phyloP scores from a whole-genome alignment of 2,797 vertebrate genomes.

The Pyrocephalus nanus region DNA sequence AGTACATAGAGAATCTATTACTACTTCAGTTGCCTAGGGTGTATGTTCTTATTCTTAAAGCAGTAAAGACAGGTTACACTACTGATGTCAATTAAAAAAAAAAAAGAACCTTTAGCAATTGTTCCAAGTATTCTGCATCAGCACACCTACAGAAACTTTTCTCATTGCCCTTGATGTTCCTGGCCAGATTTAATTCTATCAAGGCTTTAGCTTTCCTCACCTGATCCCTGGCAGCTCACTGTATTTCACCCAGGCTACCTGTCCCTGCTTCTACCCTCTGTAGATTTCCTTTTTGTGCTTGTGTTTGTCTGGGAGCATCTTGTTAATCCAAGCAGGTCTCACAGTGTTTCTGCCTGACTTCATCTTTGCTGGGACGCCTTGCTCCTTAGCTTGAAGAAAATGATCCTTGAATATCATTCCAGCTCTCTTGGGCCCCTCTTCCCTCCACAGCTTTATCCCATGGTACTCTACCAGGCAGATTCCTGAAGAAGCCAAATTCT shows the following conservation, averaged over 20 bases:
- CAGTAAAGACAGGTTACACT: background rate
- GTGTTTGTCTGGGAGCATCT: background rate
- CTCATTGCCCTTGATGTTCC: background rate
- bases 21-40: background rate
- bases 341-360: background rate
- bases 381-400: background rate
- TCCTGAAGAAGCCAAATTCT: background rate
- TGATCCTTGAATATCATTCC: background rate
- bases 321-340: background rate
- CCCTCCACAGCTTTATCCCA: background rate
- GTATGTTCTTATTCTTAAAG: background rate
- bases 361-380: background rate
- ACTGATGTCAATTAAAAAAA: background rate
- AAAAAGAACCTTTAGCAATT: background rate
- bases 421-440: background rate
- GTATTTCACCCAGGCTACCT: background rate
- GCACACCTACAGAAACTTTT: background rate
- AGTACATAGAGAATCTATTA: background rate
- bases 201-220: background rate
- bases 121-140: background rate
- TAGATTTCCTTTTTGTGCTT: background rate
- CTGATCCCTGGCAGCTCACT: background rate
- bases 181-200: background rate
- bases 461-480: background rate
- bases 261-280: background rate